Base-by-base conservation (phyloP, 2,888 invertebrate species). In the Octonoba sinensis region DNA sequence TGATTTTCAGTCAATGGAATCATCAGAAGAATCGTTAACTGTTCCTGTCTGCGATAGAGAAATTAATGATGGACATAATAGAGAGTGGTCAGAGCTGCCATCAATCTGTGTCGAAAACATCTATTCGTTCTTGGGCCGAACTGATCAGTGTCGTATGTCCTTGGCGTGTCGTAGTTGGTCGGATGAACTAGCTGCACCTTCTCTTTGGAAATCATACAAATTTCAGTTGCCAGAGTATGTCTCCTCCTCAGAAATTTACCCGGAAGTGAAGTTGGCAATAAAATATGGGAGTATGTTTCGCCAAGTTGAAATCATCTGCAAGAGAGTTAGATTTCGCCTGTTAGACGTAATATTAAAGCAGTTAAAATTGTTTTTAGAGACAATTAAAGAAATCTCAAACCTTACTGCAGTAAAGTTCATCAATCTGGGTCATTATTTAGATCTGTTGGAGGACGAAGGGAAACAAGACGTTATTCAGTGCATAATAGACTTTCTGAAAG, bases 211-310 rank as follows among this genome's bases (percentile, higher is more conserved):
- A 51, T 27, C 27, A 4, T 24, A 51, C 16, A 16, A 24, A 18
- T 66, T 66, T 36, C 13, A 51, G n/a, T 51, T 66, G 1, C 51
- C 66, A 51, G 51, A 51, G 12, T 27, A 46, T 4, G 51, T 47
- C n/a, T 51, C 24, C 11, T 27, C 66, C 13, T 44, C 51, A 11
- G 66, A 66, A 4, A 24, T 51, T 1, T 66, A 24, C 16, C 66
- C 66, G 3, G 66, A 66, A 27, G 44, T 66, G 20, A 51, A 66
- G 24, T 66, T 51, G 11, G 54, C 66, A 13, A 24, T 24, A 6
- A 66, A 66, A 22, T 66, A 66, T 36, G 18, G 66, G 27, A n/a
- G 16, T 15, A n/a, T n/a, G n/a, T n/a, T n/a, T n/a, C n/a, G n/a
- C n/a, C n/a, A n/a, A n/a, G n/a, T n/a, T n/a, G n/a, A n/a, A n/a